Conservation (phyloP, 2,797 vertebrate species). For the Spatula versicolor region DNA sequence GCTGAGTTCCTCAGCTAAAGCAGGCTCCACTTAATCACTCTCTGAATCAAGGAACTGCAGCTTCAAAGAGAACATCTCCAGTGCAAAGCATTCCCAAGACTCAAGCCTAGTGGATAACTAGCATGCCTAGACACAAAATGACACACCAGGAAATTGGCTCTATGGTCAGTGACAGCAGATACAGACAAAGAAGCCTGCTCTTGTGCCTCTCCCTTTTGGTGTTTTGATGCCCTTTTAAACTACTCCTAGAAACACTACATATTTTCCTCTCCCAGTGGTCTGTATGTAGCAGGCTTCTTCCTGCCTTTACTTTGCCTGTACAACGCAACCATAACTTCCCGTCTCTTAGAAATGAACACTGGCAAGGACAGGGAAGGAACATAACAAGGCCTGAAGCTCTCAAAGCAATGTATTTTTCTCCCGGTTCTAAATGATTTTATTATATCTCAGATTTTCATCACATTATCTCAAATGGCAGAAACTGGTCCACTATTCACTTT, state of each 20-base stretch:
- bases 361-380: background rate
- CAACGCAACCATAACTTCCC: background rate
- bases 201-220: background rate
- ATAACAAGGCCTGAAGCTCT: background rate
- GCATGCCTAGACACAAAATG: background rate
- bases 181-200: background rate
- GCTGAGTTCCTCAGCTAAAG: background rate
- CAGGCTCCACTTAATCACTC: background rate
- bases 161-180: background rate
- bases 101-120: background rate
- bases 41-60: background rate
- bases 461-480: slow-evolving; percentile 45
- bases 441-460: background rate
- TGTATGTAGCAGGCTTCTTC: background rate
- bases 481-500: background rate
- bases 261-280: background rate
- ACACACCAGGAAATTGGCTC: background rate
- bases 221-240: background rate
- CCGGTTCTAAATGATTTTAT: slow-evolving; percentile 31
- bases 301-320: background rate
- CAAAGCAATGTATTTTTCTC: slow-evolving; percentile 25
- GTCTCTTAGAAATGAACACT: background rate
- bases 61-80: background rate
- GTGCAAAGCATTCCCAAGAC: background rate
- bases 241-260: background rate